phyloP scores from a whole-genome alignment of 2,797 vertebrate genomes.

The Corythornis leucogaster region DNA sequence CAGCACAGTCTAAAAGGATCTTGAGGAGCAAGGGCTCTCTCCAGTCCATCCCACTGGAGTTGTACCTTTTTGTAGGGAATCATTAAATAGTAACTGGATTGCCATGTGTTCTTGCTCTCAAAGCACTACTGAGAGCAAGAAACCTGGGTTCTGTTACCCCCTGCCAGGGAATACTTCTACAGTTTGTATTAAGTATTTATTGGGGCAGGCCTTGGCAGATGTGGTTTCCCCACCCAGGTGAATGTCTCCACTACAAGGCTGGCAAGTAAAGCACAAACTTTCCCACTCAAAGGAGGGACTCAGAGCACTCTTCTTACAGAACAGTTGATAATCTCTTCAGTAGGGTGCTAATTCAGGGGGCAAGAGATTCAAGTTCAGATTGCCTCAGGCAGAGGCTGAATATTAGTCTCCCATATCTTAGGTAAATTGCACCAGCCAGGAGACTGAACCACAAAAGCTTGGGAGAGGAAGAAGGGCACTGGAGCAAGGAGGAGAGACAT shows the following conservation, averaged over 20 bases:
- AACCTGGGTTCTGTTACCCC: neutral
- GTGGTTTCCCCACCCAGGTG: neutral
- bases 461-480: neutral
- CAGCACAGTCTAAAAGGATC: neutral
- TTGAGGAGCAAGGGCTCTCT: neutral
- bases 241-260: neutral
- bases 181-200: neutral
- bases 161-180: neutral
- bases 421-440: neutral
- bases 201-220: neutral
- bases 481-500: neutral
- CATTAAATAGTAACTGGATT: constrained; percentile 1
- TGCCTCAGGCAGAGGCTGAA: constrained; percentile 5
- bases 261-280: neutral
- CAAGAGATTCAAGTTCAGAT: constrained; percentile 32
- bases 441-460: neutral
- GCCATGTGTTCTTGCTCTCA: neutral
- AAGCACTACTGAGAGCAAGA: neutral
- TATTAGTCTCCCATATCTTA: neutral
- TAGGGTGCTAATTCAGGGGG: neutral
- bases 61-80: neutral
- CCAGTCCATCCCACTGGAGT: neutral
- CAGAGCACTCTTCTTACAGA: neutral
- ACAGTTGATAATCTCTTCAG: neutral
- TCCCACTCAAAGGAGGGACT: neutral